These are phyloP conservation scores for Mugil cephalus DNA, from an alignment of 2,113 vertebrate species.

Conservation along the genomic window DNA sequence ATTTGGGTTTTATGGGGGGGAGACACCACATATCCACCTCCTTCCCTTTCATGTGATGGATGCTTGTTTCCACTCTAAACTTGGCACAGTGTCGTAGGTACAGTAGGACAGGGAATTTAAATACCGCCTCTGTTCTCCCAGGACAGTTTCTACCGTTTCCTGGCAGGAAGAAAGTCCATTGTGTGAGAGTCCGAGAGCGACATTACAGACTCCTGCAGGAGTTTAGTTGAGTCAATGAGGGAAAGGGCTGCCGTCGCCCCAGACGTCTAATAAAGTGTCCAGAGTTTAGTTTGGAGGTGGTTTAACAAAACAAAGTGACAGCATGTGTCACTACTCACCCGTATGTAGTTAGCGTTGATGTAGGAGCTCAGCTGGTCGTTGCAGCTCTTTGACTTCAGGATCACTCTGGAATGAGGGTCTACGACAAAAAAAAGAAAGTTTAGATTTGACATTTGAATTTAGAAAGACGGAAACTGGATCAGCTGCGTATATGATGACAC, in stretches of 20 bases:
- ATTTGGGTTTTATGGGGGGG: too few species aligned
- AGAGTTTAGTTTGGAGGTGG: neutral
- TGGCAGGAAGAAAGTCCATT: slow-evolving; percentile 66
- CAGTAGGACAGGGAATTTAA: neutral
- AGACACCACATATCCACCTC: too few species aligned
- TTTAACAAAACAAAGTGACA: slow-evolving; percentile 18
- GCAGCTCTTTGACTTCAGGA: slow-evolving; percentile 89
- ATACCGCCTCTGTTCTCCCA: neutral
- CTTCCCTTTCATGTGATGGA: too few species aligned
- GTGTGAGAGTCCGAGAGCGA: slow-evolving; percentile 45
- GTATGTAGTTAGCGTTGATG: slow-evolving; percentile 97
- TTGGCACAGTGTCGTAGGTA: too few species aligned
- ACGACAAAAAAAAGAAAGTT: slow-evolving; percentile 33
- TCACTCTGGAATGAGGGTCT: slow-evolving; percentile 95
- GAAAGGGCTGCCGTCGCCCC: slow-evolving; percentile 42
- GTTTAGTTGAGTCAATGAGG: slow-evolving; percentile 41
- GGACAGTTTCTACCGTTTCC: slow-evolving; percentile 43
- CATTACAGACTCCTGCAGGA: slow-evolving; percentile 22
- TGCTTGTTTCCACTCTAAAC: too few species aligned
- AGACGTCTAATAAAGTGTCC: slow-evolving; percentile 6
- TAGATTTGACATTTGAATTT: neutral
- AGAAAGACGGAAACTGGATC: too few species aligned
- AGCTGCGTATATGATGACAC: too few species aligned
- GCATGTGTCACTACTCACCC: slow-evolving; percentile 78
- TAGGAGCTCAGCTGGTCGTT: slow-evolving; percentile 92